Percentiles rank a stretch among this genome's conserved stretches.
Conservation (phyloP, 2,113 vertebrate species). For the Indicator indicator region DNA sequence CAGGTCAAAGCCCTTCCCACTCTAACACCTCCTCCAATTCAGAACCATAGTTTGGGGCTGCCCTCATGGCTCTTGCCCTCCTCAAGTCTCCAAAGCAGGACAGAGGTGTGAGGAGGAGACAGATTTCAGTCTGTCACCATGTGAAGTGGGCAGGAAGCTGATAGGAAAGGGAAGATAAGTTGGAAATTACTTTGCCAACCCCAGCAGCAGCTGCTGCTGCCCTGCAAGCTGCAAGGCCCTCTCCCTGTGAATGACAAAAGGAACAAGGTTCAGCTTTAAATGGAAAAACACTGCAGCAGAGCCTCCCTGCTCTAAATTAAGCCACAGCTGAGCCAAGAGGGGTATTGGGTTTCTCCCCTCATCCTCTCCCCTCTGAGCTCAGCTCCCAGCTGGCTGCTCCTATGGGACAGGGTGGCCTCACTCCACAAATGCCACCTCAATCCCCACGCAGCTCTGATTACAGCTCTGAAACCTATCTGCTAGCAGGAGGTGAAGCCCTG, state of each 20-base stretch:
- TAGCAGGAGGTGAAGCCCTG: neutral
- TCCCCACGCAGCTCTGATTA: neutral
- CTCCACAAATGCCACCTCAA: slow-evolving; percentile 9
- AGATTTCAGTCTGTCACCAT: rapidly evolving
- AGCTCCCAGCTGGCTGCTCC: neutral
- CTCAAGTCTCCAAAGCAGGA: neutral
- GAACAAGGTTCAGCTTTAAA: slow-evolving; percentile 9
- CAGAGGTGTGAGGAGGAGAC: neutral
- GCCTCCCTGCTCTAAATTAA: slow-evolving; percentile 64
- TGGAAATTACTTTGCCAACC: neutral
- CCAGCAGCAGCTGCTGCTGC: slow-evolving; percentile 33
- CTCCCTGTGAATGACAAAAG: neutral
- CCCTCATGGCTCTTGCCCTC: neutral
- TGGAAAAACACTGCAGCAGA: slow-evolving; percentile 38
- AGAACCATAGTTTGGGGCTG: rapidly evolving
- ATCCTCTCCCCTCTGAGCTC: neutral
- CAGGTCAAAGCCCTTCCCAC: neutral
- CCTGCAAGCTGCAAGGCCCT: neutral
- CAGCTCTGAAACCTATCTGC: neutral
- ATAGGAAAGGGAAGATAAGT: neutral
- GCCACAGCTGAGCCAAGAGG: neutral
- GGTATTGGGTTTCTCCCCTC: slow-evolving; percentile 41
- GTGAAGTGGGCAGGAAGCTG: neutral
- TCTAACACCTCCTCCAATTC: neutral
- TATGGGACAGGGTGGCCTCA: neutral